A percentile compares a stretch with the other conserved stretches of the same genome.
These are phyloP conservation scores for Platysternon megacephalum DNA, from an alignment of 2,113 vertebrate genomes.

Conservation along the genomic window DNA sequence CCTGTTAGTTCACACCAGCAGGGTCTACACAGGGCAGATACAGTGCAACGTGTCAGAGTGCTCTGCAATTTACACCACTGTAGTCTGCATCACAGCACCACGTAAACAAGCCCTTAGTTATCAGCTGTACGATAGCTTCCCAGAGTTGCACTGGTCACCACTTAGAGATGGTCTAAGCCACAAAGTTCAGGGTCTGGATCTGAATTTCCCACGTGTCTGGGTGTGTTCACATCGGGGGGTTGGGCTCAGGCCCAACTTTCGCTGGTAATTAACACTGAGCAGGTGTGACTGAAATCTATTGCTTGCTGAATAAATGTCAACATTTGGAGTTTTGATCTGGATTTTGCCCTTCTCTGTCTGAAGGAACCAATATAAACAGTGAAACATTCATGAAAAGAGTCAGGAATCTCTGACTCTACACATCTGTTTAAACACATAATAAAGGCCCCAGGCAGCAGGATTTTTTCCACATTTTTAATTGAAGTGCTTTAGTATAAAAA, in stretches of 20 bases:
- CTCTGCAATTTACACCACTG: neutral
- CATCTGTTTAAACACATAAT: neutral
- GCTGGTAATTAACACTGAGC: neutral
- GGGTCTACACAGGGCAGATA: neutral
- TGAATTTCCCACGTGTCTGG: neutral
- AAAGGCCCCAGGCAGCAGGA: neutral
- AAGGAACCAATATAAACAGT: neutral
- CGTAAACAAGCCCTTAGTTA: neutral
- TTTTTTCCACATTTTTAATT: conserved; percentile 56
- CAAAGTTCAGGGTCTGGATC: neutral
- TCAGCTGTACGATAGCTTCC: conserved; percentile 3
- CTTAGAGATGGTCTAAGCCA: neutral
- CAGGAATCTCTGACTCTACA: neutral
- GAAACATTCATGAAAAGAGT: neutral
- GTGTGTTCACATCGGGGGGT: accelerated
- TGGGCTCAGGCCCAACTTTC: accelerated
- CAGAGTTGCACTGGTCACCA: neutral
- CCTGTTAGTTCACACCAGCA: neutral
- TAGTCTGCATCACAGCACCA: neutral
- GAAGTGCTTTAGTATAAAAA: conserved; percentile 57
- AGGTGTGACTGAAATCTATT: neutral
- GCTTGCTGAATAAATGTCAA: neutral
- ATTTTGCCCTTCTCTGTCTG: neutral
- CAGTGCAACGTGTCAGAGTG: neutral
- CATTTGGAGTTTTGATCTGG: neutral